A percentile compares a stretch with the other conserved stretches of the same genome.
Conservation (phyloP, 2,888 invertebrate species). For the Drosophila neonasuta region DNA sequence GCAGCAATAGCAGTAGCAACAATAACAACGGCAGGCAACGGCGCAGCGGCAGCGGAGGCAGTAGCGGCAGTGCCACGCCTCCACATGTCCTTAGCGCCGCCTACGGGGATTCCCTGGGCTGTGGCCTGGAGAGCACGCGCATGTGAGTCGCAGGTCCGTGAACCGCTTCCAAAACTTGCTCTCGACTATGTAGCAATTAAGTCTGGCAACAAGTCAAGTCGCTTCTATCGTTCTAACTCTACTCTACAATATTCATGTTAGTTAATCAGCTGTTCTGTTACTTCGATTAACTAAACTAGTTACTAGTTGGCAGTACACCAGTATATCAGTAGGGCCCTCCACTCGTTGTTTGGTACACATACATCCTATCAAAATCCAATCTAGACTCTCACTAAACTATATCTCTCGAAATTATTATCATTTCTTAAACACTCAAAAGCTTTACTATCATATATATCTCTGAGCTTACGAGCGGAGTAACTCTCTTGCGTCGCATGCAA, state of each 20-base stretch:
- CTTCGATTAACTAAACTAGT: conserved; percentile 25
- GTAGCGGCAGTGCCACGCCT: conserved; percentile 39
- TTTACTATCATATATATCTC: conserved; percentile 49
- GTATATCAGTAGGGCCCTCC: conserved; percentile 50
- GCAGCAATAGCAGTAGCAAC: conserved; percentile 19
- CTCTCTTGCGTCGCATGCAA: conserved; percentile 27
- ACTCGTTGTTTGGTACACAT: conserved; percentile 55
- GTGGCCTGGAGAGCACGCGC: conserved; percentile 74
- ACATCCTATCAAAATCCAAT: conserved; percentile 6
- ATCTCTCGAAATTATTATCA: conserved; percentile 14
- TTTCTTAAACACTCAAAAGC: conserved; percentile 37
- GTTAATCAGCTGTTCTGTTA: conserved; percentile 38
- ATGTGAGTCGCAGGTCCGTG: conserved; percentile 57
- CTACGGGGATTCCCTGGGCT: conserved; percentile 50
- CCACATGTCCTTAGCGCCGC: conserved; percentile 21
- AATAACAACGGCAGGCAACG: conserved; percentile 23
- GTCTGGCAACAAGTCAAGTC: conserved; percentile 25
- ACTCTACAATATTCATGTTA: conserved; percentile 42
- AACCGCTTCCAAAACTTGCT: conserved; percentile 27
- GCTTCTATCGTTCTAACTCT: conserved; percentile 39
- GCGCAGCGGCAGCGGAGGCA: conserved; percentile 19
- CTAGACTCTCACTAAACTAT: conserved; percentile 1
- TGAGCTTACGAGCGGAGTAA: conserved; percentile 41
- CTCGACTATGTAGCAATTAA: conserved; percentile 24
- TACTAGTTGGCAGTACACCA: conserved; percentile 18